Evolutionary conservation across 2,888 invertebrate species (phyloP).

Genomic region (Drosophila borborema): DNA sequence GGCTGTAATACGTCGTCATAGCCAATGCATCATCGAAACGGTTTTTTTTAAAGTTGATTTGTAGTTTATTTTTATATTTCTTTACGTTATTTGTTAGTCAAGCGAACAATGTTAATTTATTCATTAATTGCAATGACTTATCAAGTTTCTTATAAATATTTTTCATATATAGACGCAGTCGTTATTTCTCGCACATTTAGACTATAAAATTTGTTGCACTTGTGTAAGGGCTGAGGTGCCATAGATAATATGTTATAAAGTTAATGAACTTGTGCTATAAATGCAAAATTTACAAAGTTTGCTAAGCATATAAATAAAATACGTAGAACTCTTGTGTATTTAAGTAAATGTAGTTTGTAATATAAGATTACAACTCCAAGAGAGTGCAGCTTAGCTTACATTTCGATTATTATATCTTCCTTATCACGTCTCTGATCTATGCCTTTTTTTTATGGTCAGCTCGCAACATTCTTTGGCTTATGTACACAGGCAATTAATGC

Average conservation of each 20-base stretch:
- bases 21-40: constrained; percentile 49
- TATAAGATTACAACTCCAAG: no score
- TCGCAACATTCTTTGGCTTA: background rate
- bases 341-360: no score
- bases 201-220: background rate
- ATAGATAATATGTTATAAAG: constrained; percentile 38
- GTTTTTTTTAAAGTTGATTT: background rate
- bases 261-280: constrained; percentile 41
- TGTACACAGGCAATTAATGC: no score
- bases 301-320: no score
- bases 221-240: constrained; percentile 21
- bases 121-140: constrained; percentile 72
- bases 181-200: constrained; percentile 24
- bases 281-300: constrained; percentile 1
- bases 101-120: constrained; percentile 48
- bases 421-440: background rate
- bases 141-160: constrained; percentile 35
- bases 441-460: background rate
- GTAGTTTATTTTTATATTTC: constrained; percentile 7
- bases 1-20: constrained; percentile 51
- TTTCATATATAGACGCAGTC: constrained; percentile 7
- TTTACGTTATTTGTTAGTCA: constrained; percentile 18
- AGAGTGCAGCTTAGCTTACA: background rate
- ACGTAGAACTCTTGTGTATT: no score
- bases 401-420: background rate